phyloP scores from a whole-genome alignment of 1,140 invertebrate species.

The Microplitis demolitor region DNA sequence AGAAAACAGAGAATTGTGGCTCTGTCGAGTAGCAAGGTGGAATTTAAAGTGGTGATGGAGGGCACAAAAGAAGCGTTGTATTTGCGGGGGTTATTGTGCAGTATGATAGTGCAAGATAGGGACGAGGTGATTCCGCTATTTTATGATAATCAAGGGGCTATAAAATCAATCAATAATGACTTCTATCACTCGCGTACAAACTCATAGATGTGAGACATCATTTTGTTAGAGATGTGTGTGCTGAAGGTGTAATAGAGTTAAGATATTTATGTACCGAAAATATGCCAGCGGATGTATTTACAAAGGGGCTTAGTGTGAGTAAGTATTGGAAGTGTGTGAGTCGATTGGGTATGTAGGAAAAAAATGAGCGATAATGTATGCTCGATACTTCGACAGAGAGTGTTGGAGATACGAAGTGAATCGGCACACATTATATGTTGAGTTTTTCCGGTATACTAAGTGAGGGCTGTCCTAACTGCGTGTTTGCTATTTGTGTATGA shows the following conservation, averaged over 20 bases:
- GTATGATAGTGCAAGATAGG: background rate
- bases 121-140: conserved; percentile 20
- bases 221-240: conserved; percentile 29
- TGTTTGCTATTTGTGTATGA: too few species aligned
- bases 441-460: too few species aligned
- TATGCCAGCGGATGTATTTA: conserved; percentile 30
- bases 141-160: conserved; percentile 50
- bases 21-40: conserved; percentile 40
- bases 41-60: conserved; percentile 44
- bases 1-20: too few species aligned
- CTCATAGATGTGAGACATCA: conserved; percentile 53
- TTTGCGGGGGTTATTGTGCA: conserved; percentile 37
- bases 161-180: conserved; percentile 44
- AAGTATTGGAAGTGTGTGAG: conserved; percentile 7
- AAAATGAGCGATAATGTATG: too few species aligned
- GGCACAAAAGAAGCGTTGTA: conserved; percentile 29
- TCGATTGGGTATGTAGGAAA: background rate
- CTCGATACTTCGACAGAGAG: background rate
- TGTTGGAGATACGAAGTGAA: too few species aligned
- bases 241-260: conserved; percentile 11
- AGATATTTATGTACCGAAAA: conserved; percentile 18
- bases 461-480: too few species aligned
- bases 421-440: too few species aligned
- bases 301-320: conserved; percentile 7
- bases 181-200: conserved; percentile 46